Evolutionary conservation across 2,888 invertebrate genomes (phyloP).

Genomic region (Patella caerulea): DNA sequence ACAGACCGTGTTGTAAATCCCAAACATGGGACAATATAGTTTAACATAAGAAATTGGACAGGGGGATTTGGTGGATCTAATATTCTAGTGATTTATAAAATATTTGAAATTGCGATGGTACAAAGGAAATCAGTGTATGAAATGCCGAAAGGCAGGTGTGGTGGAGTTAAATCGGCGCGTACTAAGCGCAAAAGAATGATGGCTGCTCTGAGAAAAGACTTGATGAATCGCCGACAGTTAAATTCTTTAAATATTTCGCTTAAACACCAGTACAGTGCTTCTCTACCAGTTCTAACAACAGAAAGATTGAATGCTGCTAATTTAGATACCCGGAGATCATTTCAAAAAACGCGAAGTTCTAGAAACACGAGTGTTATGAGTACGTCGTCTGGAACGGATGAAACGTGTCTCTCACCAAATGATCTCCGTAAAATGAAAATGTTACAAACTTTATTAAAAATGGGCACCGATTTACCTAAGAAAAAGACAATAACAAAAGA

Average conservation of each 20-base stretch:
- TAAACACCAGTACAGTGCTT: background rate
- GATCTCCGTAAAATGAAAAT: slow-evolving; percentile 5
- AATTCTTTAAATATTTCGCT: background rate
- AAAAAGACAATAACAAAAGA: background rate
- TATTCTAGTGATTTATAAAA: too few species aligned
- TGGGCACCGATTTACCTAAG: background rate
- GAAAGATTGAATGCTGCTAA: background rate
- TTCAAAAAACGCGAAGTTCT: background rate
- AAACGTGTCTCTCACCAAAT: background rate
- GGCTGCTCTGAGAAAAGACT: background rate
- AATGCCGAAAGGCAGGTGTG: too few species aligned
- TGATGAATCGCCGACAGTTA: background rate
- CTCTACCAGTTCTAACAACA: background rate
- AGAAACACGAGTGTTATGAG: background rate
- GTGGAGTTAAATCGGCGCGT: too few species aligned
- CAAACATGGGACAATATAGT: too few species aligned
- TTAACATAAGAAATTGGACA: too few species aligned
- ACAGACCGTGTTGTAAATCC: too few species aligned
- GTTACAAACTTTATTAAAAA: slow-evolving; percentile 1
- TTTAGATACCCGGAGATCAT: background rate
- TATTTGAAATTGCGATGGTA: too few species aligned
- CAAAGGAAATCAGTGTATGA: too few species aligned
- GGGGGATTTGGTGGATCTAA: too few species aligned
- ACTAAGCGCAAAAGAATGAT: background rate
- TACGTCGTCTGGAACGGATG: background rate